Evolutionary conservation across 2,888 invertebrate genomes (phyloP), one percentile per base, ranked within the genome.

Genomic region (Luffia ferchaultella): DNA sequence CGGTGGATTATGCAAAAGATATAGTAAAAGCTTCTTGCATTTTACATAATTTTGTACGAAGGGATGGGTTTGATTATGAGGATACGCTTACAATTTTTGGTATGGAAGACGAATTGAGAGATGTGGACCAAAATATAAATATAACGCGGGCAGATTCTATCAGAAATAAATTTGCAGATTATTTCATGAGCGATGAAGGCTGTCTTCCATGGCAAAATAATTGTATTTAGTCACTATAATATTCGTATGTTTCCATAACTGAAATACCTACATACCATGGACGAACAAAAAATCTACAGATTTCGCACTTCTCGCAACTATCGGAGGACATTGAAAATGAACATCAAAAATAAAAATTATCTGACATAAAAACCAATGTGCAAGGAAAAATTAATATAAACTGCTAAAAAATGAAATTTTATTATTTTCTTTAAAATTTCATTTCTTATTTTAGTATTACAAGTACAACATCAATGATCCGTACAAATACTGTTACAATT

Each of bases 161-260:
- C 49, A 58, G 59, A 59, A 56, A 59, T 54, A 54, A 54, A 58
- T 58, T 54, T 49, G 57, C 59, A 56, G 50, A 55, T 57, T 59
- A 56, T 53, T 59, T 59, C 55, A 51, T 58, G 53, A 57, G 55
- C 50, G 56, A 58, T 47, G 58, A n/a, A n/a, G n/a, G 57, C 42
- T 55, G 55, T 55, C 51, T 58, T 46, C 53, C 53, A 54, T 58
- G 55, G 58, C 57, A 58, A 59, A 54, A 58, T 53, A 57, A 52
- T 55, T 58, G 54, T 49, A 58, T 58, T 57, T 58, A 56, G 52
- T 52, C 52, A 46, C 48, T 42, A 45, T 19, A 18, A 47, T 18
- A 17, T 17, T 45, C 3, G 2, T 20, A 19, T 47, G 40, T 52
- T 51, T 55, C 51, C 50, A 54, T 52, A 49, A 53, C 40, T 47